These are phyloP conservation scores for Epirrita christyi DNA, from an alignment of 2,888 invertebrate species.

Conservation along the genomic window DNA sequence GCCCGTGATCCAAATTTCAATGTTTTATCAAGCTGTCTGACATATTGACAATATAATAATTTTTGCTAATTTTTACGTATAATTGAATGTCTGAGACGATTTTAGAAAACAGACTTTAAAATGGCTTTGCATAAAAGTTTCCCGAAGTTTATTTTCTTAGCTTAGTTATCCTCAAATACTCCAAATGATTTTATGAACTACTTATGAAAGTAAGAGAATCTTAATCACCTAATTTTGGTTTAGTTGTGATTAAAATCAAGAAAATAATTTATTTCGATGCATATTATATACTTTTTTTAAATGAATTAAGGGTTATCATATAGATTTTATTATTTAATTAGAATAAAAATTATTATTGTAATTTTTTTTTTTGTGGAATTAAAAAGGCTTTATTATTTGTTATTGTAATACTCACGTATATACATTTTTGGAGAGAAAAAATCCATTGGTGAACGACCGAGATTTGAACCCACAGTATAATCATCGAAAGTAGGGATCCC, in stretches of 20 bases:
- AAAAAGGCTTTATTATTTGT: no score
- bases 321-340: no score
- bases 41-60: not conserved
- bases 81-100: conserved; percentile 3
- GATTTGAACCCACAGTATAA: no score
- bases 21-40: not conserved
- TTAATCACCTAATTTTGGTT: conserved; percentile 1
- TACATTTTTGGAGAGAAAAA: no score
- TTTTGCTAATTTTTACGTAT: conserved; percentile 1
- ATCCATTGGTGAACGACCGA: no score
- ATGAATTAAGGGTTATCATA: no score
- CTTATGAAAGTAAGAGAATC: conserved; percentile 6
- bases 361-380: no score
- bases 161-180: conserved; percentile 12
- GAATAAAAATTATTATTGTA: no score
- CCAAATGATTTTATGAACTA: conserved; percentile 20
- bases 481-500: no score
- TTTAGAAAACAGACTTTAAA: conserved; percentile 8
- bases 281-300: no score
- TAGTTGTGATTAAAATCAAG: not conserved
- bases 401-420: no score
- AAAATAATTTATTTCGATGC: not conserved
- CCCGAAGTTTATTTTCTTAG: conserved; percentile 5
- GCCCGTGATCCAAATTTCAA: not conserved
- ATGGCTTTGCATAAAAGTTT: conserved; percentile 13